phyloP scores from a whole-genome alignment of 1,140 invertebrate species.

The Mycetomoellerius zeteki region DNA sequence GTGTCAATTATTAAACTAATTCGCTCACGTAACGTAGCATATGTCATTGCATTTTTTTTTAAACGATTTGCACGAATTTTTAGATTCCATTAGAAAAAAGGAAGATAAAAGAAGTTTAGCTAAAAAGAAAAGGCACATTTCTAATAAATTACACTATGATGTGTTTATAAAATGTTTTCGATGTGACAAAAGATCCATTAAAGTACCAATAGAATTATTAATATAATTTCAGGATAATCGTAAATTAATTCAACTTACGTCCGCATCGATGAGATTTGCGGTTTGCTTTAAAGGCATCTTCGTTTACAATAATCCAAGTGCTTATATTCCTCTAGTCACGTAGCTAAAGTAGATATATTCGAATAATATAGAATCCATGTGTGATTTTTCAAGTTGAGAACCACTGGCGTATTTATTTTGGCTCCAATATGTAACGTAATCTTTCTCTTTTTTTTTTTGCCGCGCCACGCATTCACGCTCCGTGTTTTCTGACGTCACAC shows the following conservation, averaged over 20 bases:
- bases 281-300: neutral
- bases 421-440: constrained; percentile 35
- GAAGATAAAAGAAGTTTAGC: no score
- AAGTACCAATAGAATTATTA: neutral
- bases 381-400: constrained; percentile 35
- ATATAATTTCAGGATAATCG: neutral
- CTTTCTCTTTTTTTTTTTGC: neutral
- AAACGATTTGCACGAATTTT: no score
- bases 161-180: neutral
- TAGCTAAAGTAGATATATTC: neutral
- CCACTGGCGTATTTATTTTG: neutral
- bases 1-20: no score
- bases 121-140: neutral
- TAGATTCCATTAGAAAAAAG: no score
- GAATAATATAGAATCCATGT: neutral
- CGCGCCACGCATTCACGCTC: constrained; percentile 15
- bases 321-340: no score
- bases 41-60: no score
- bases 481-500: constrained; percentile 15
- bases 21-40: no score
- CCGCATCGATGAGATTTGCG: neutral
- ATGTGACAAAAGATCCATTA: neutral
- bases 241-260: neutral
- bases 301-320: neutral
- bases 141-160: neutral